These are phyloP conservation scores for Antennarius maculatus DNA, from an alignment of 2,797 vertebrate genomes.

Conservation along the genomic window DNA sequence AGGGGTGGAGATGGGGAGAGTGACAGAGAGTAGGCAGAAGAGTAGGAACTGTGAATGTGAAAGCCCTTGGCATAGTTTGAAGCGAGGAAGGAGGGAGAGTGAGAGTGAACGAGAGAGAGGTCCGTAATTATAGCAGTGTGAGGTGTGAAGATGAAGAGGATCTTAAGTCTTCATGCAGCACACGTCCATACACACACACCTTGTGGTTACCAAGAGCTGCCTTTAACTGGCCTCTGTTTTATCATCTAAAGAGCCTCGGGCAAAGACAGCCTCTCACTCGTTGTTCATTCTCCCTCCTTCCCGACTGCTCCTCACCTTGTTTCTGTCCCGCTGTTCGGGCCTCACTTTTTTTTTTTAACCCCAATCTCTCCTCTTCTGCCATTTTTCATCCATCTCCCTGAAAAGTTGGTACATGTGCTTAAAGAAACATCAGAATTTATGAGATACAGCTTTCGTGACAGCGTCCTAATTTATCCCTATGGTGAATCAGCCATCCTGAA, in stretches of 20 bases:
- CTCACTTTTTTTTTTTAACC: slow-evolving; percentile 3
- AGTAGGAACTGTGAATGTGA: slow-evolving; percentile 71
- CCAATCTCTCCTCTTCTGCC: slow-evolving; percentile 7
- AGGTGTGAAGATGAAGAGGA: slow-evolving; percentile 72
- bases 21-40: slow-evolving; percentile 67
- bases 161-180: slow-evolving; percentile 63
- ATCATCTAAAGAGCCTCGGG: slow-evolving; percentile 62
- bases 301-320: slow-evolving; percentile 37
- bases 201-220: slow-evolving; percentile 53
- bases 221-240: slow-evolving; percentile 60
- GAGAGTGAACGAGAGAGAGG: slow-evolving; percentile 33
- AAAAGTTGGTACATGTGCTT: slow-evolving; percentile 13
- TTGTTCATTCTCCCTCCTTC: slow-evolving; percentile 15
- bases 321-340: slow-evolving; percentile 21
- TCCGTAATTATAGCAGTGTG: slow-evolving; percentile 67
- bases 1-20: slow-evolving; percentile 61
- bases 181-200: slow-evolving; percentile 31
- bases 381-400: neutral
- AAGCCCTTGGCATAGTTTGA: slow-evolving; percentile 71
- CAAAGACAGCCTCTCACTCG: slow-evolving; percentile 50
- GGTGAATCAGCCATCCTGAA: too few relatives aligned
- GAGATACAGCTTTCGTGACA: too few relatives aligned
- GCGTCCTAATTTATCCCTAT: too few relatives aligned
- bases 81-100: slow-evolving; percentile 45
- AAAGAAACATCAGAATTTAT: neutral